A percentile compares a stretch with the other conserved stretches of the same genome.
These are phyloP conservation scores for Pampusana beccarii DNA, from an alignment of 2,113 vertebrate species.

Conservation along the genomic window DNA sequence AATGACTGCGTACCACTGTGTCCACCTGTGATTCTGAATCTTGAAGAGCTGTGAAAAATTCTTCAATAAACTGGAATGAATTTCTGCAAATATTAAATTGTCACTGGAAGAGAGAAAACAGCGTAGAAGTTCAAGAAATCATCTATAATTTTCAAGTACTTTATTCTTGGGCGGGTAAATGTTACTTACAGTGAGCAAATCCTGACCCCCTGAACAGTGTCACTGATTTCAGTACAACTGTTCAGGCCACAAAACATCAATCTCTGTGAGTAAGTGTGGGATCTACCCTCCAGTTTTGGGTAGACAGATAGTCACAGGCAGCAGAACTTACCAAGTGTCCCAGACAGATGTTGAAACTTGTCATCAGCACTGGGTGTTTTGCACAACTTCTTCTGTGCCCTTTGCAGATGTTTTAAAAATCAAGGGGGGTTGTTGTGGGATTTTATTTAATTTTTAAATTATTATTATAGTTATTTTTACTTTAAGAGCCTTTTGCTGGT, in stretches of 20 bases:
- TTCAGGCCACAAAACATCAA: neutral
- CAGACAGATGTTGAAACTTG: neutral
- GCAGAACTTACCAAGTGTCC: neutral
- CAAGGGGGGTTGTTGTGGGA: neutral
- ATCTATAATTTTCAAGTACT: neutral
- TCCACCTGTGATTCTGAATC: neutral
- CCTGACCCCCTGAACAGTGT: neutral
- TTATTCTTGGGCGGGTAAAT: neutral
- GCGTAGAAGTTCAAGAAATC: neutral
- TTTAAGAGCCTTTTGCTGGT: neutral
- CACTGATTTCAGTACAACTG: neutral
- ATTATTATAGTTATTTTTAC: neutral
- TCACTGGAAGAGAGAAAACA: neutral
- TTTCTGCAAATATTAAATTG: neutral
- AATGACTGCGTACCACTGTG: neutral
- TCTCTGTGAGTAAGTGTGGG: neutral
- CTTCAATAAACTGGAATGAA: neutral
- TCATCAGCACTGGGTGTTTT: neutral
- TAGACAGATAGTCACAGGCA: neutral
- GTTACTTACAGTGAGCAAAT: neutral
- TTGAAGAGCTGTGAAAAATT: neutral
- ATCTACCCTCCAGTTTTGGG: neutral
- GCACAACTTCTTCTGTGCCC: neutral
- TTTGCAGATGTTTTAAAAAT: neutral
- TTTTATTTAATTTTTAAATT: too few species aligned